Base-by-base conservation (phyloP, 2,113 vertebrate species). In the Zingel zingel region DNA sequence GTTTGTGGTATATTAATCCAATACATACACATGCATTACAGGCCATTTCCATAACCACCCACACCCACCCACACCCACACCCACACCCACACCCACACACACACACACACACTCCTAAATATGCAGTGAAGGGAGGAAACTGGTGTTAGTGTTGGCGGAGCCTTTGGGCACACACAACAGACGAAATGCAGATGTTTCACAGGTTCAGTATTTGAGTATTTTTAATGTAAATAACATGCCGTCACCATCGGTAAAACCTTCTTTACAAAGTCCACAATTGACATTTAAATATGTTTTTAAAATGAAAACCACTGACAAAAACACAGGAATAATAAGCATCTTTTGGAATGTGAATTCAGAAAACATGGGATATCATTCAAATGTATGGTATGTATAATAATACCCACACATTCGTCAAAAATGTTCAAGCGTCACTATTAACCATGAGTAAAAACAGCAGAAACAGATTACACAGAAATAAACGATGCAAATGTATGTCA, bases 191-290 rank as follows among this genome's bases (percentile, higher is more conserved):
- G 3, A 39, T 2, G 8, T 25, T 16, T 3, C 27, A 30, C 58
- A 15, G 51, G 9, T n/a, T 82, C 62, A 84, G 56, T 25, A 62
- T 27, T 27, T 27, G 27, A 65, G 59, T 25, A 51, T 56, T 87
- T 87, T 91, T 87, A 85, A 83, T 89, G 73, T 61, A 68, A 14
- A 64, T 15, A 54, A 74, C 54, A 79, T 3, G 10, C 48, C 58
- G 13, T 70, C 47, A 70, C 66, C 36, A 57, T 48, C 27, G 53
- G 3, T 59, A 72, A 71, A 84, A 77, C 48, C 65, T 61, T 57
- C 36, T 30, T 77, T 74, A 71, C 23, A 36, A n/a, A 59, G 16
- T 72, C 36, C 21, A 69, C 81, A 77, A 43, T 4, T 69, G 15
- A 61, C 63, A 71, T 74, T 66, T 74, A 76, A 86, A 88, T 57